Evolutionary conservation across 2,888 invertebrate species (phyloP), one percentile per base, ranked within the genome.

Genomic region (Allophyes oxyacanthae): DNA sequence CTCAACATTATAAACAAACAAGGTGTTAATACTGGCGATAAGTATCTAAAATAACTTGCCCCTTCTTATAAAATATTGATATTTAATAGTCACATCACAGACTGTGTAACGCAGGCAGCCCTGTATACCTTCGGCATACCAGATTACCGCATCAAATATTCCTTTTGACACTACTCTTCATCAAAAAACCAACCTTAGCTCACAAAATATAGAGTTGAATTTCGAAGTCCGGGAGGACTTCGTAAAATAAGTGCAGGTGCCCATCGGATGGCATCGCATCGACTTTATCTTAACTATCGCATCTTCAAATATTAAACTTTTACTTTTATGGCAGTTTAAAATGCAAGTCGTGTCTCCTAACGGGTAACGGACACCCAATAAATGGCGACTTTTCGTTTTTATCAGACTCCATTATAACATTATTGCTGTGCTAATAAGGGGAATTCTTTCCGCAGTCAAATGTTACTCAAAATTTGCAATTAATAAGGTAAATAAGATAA

Each of bases 241-340:
- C 48, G 48, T 78, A 37, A 67, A 83, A 84, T 75, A 80, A 84
- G 78, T 88, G 90, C 94, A 94, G 93, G 94, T 93, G 93, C 85
- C n/a, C 82, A 84, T 85, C 78, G 73, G 78, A 86, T 83, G 82
- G 85, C 81, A 85, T 84, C 80, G 75, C 81, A 77, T 86, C 79
- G 74, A 75, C 77, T 84, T 87, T 92, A 92, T 94, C 92, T 92
- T 85, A 83, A 88, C 87, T 88, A 88, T 91, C 83, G 68, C 81
- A 92, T 94, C 92, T 90, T 82, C 75, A 85, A 89, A 91, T 90
- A 90, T 88, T 82, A 87, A 87, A 92, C 89, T 92, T 90, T 92
- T 94, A 91, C 90, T 93, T 92, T 92, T 92, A 90, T 87, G 82
- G 77, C 69, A 81, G 76, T 84, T 91, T 91, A 87, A 89, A 89